Percentiles rank a stretch among this genome's conserved stretches.
Conservation (phyloP, 30 jellyfish, hydroid and myxozoan genomes). For the Turritopsis rubra region DNA sequence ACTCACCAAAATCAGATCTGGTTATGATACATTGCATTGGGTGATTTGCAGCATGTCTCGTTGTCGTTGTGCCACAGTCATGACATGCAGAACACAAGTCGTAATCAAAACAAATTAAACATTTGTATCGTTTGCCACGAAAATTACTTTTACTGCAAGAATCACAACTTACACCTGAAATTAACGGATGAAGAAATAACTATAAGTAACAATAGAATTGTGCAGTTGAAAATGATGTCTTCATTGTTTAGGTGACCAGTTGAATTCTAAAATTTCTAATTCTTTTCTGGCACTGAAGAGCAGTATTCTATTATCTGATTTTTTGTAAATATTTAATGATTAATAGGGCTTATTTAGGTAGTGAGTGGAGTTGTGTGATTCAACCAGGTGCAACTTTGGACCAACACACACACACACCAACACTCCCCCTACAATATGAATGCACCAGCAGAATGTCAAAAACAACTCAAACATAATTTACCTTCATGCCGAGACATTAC, state of each 20-base stretch:
- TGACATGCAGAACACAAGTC: slow-evolving; percentile 83
- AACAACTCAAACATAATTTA: background rate
- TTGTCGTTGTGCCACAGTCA: slow-evolving; percentile 79
- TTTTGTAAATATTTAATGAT: too few relatives aligned
- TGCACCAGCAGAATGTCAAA: too few relatives aligned
- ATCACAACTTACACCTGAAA: slow-evolving; percentile 92
- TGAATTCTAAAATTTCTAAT: too few relatives aligned
- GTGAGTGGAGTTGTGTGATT: too few relatives aligned
- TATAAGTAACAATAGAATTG: background rate
- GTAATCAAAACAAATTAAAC: slow-evolving; percentile 86
- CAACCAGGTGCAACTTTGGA: too few relatives aligned
- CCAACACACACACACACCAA: too few relatives aligned
- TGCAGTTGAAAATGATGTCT: too few relatives aligned
- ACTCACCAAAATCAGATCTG: slow-evolving; percentile 81
- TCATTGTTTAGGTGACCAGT: too few relatives aligned
- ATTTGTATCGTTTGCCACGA: slow-evolving; percentile 87
- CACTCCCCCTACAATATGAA: too few relatives aligned
- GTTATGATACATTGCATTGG: slow-evolving; percentile 91
- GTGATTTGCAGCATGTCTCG: slow-evolving; percentile 70
- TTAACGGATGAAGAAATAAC: background rate
- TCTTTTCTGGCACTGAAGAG: too few relatives aligned
- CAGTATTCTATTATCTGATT: too few relatives aligned
- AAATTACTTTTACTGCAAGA: slow-evolving; percentile 86
- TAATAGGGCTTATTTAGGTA: too few relatives aligned
- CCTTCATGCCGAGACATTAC: slow-evolving; percentile 22